Evolutionary conservation across 2,888 invertebrate species (phyloP).

Genomic region (Drosophila tanythrix): DNA sequence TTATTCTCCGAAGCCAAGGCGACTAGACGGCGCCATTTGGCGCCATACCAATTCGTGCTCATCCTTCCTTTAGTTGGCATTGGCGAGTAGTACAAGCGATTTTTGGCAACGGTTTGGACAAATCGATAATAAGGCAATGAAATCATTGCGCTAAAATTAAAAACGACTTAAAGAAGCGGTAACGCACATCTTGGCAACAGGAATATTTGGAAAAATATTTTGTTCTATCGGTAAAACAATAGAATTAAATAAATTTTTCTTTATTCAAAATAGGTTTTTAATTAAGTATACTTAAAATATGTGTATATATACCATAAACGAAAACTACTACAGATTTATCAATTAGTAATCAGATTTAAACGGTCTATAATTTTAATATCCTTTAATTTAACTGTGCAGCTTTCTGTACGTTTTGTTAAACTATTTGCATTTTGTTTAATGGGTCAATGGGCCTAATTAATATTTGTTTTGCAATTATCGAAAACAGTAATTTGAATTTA

Average conservation of each 20-base stretch:
- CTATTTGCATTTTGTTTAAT: slow-evolving; percentile 1
- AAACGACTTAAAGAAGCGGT: slow-evolving; percentile 47
- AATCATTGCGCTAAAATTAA: slow-evolving; percentile 53
- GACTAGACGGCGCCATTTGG: slow-evolving; percentile 72
- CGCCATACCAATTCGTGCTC: slow-evolving; percentile 36
- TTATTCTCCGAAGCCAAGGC: slow-evolving; percentile 37
- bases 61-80: slow-evolving; percentile 15
- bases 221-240: neutral
- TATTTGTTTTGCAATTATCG: slow-evolving; percentile 34
- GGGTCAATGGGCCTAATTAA: slow-evolving; percentile 24
- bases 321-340: neutral
- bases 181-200: slow-evolving; percentile 10
- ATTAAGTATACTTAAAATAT: neutral
- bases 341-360: neutral
- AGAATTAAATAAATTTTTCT: neutral
- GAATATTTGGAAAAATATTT: neutral
- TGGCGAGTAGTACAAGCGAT: slow-evolving; percentile 1
- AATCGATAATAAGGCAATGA: slow-evolving; percentile 64
- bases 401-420: too few relatives aligned
- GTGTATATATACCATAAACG: neutral
- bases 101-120: slow-evolving; percentile 60
- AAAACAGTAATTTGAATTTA: slow-evolving; percentile 28
- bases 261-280: neutral
- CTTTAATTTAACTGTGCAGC: neutral
- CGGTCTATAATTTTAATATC: neutral